Evolutionary conservation across 1,140 invertebrate genomes (phyloP), one percentile per base, ranked within the genome.

Genomic region (Drosophila ogumai): DNA sequence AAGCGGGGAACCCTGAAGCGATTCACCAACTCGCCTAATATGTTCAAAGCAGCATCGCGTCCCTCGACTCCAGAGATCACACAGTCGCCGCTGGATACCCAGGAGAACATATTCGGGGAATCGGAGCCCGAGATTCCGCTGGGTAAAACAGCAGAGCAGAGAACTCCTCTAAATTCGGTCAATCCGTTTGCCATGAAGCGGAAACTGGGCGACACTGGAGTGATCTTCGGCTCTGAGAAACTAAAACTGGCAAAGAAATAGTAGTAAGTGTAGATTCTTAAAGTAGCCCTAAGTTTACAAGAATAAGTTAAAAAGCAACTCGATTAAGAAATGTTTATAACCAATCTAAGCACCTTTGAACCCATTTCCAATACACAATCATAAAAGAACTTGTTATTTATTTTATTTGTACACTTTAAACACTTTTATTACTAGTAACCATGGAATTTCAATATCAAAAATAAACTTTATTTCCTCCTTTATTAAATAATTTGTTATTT

Each of bases 161-260:
- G 86, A 6, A 44, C 82, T 32, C 87, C 82, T 1, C 38, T 90
- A 0, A 90, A 91, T 49, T 82, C 86, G 10, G 79, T 91, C 1
- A 92, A 92, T 71, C 91, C 91, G 17, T 92, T 92, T 61, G 91
- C 91, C 1, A 85, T 85, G 71, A 92, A 92, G 55, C 90, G 91
- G 10, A 92, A 92, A 43, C 61, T 91, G 3, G 74, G 75, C 2
- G 85, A 91, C 34, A 86, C 81, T 15, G 90, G 90, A 6, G 82
- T 91, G 6, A 77, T 91, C 54, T 88, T 91, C 41, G 86, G 90
- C 3, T 91, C 90, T 0, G 90, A 90, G 40, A 91, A 91, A 40
- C 57, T 91, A 1, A 91, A 91, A 43, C 57, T 91, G 28, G 82
- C 71, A 3, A 91, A 91, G 52, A 91, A 91, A 47, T 91, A 68